Evolutionary conservation across 2,797 vertebrate species (phyloP), one percentile per base, ranked within the genome.

Genomic region (Chelonia mydas): DNA sequence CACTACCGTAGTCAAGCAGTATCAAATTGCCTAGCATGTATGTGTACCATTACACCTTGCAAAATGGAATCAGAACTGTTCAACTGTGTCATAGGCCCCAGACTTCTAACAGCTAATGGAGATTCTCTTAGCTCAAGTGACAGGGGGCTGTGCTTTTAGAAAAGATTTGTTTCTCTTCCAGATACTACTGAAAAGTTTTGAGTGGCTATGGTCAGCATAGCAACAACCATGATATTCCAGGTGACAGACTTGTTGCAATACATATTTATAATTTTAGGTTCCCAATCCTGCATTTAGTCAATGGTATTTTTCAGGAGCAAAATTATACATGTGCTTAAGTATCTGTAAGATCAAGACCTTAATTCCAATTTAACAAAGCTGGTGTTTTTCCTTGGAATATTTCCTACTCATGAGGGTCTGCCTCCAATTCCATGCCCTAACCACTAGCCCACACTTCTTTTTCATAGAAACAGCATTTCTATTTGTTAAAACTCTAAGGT

Each of bases 21-120:
- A 92, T 81, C 91, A 83, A 89, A 76, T 33, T 83, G 82, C 76
- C 78, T 90, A 74, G 57, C 90, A 93, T 86, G 80, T 79, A 87
- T 83, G 85, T 92, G 81, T 95, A 89, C 92, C 57, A 61, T 23
- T 59, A 83, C 78, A 94, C 53, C 88, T 91, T 92, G 92, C 90
- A 94, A 96, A 93, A 94, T 45, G 81, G 83, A 96, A 91, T 80
- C 87, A 45, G 7, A 74, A 68, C 84, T 55, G 74, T 94, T 94
- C 90, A 88, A 79, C 83, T 95, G 85, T 87, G 91, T 85, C 91
- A 88, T 90, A 11, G 1, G 3, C 88, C 82, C 88, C 41, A 84
- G 51, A 85, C 53, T 93, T 86, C 82, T 81, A 84, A 91, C 79
- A 90, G 54, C 90, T 86, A 81, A 89, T 49, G 76, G 45, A 76